phyloP scores from a whole-genome alignment of 2,888 invertebrate species.

The Acrobasis repandana region DNA sequence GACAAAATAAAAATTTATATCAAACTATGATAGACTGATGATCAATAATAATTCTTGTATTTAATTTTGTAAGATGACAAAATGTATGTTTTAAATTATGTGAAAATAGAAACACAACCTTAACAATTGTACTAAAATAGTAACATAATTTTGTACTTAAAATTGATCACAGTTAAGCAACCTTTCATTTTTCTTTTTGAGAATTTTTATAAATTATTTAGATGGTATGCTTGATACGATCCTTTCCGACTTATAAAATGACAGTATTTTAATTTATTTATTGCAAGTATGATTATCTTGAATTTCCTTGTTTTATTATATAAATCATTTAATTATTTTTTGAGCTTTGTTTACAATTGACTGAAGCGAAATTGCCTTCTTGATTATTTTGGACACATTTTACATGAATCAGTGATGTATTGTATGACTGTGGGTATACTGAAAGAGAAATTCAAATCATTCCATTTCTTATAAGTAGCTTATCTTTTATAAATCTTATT shows the following conservation, averaged over 20 bases:
- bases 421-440: constrained; percentile 74
- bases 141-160: constrained; percentile 75
- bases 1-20: constrained; percentile 80
- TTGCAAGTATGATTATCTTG: constrained; percentile 65
- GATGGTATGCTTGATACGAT: constrained; percentile 37
- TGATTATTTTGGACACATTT: constrained; percentile 63
- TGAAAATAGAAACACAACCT: constrained; percentile 58
- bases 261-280: constrained; percentile 79
- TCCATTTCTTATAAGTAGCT: constrained; percentile 70
- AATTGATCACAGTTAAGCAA: constrained; percentile 62
- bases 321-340: constrained; percentile 72
- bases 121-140: constrained; percentile 55
- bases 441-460: constrained; percentile 76
- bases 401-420: constrained; percentile 63
- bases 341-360: constrained; percentile 74
- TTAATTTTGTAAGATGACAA: constrained; percentile 82
- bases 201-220: constrained; percentile 54
- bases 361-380: constrained; percentile 70
- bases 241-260: constrained; percentile 64
- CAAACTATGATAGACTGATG: constrained; percentile 81
- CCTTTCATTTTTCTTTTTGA: constrained; percentile 82
- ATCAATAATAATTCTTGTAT: constrained; percentile 80
- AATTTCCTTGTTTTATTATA: constrained; percentile 63
- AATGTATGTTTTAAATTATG: constrained; percentile 78
- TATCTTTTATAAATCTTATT: constrained; percentile 55